These are phyloP conservation scores for Parasteatoda tepidariorum DNA, from an alignment of 1,140 invertebrate genomes.

Conservation along the genomic window DNA sequence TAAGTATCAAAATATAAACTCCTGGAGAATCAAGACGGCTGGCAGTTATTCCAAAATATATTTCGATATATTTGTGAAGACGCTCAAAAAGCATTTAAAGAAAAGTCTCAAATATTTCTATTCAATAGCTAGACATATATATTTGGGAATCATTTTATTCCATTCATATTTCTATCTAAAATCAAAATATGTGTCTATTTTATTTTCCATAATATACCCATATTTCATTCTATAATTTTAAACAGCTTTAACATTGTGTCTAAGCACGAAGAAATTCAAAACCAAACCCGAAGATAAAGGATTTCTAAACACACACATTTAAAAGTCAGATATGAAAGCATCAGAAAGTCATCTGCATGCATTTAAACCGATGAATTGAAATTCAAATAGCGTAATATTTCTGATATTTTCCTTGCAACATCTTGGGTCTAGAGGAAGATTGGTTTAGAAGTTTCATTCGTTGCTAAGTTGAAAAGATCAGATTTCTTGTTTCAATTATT, in stretches of 20 bases:
- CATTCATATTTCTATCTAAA: too few species aligned
- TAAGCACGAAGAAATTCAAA: not conserved
- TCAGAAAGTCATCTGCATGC: constrained; percentile 54
- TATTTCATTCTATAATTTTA: not conserved
- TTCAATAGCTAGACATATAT: too few species aligned
- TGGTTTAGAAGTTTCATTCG: constrained; percentile 8
- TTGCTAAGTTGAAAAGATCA: constrained; percentile 10
- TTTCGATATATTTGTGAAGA: too few species aligned
- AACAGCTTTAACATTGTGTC: not conserved
- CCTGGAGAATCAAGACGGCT: too few species aligned
- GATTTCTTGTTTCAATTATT: not conserved
- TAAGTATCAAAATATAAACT: too few species aligned
- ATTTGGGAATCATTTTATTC: too few species aligned
- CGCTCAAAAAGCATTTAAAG: too few species aligned
- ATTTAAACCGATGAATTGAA: constrained; percentile 29
- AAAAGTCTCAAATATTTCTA: too few species aligned
- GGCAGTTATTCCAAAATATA: too few species aligned
- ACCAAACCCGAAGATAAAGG: not conserved
- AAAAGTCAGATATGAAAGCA: constrained; percentile 54
- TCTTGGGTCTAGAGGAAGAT: constrained; percentile 2
- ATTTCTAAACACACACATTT: constrained; percentile 27
- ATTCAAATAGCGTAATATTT: constrained; percentile 48
- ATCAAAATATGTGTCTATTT: too few species aligned
- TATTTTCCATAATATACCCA: not conserved
- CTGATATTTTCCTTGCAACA: constrained; percentile 25